Percentiles rank a stretch among this genome's conserved stretches.
Conservation (phyloP, 1,140 invertebrate genomes). For the Heliconius nattereri region DNA sequence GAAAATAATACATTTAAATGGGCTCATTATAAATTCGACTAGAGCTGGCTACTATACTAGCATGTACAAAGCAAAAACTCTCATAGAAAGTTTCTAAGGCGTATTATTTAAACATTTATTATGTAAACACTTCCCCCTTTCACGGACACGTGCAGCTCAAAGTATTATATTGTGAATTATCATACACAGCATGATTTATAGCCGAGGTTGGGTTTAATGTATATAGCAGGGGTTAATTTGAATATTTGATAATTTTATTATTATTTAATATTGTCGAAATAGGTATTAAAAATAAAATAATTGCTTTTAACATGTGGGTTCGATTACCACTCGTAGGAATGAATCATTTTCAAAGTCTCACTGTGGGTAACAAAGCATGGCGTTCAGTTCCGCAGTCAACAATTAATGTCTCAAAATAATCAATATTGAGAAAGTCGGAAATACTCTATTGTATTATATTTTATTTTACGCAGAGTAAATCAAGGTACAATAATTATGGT, state of each 20-base stretch:
- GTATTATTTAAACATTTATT: conserved; percentile 8
- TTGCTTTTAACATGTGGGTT: no score
- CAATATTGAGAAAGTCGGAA: no score
- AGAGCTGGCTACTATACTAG: neutral
- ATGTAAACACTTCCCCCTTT: neutral
- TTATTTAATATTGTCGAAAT: neutral
- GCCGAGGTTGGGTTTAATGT: neutral
- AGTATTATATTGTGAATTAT: conserved; percentile 9
- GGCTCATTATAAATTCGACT: neutral
- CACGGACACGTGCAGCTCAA: conserved; percentile 3
- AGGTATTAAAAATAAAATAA: no score
- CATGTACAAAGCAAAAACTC: neutral
- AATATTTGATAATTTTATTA: neutral
- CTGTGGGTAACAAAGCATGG: no score
- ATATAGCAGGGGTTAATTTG: neutral
- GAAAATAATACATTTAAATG: neutral
- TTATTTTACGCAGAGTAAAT: no score
- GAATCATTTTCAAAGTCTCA: no score
- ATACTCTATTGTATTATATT: no score
- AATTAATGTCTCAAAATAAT: no score
- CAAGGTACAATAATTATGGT: no score
- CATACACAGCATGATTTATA: neutral
- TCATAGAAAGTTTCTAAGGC: neutral
- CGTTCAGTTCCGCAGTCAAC: no score
- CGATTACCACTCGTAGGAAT: no score